Evolutionary conservation across 2,113 vertebrate genomes (phyloP), one percentile per base, ranked within the genome.

Genomic region (Monopterus albus): DNA sequence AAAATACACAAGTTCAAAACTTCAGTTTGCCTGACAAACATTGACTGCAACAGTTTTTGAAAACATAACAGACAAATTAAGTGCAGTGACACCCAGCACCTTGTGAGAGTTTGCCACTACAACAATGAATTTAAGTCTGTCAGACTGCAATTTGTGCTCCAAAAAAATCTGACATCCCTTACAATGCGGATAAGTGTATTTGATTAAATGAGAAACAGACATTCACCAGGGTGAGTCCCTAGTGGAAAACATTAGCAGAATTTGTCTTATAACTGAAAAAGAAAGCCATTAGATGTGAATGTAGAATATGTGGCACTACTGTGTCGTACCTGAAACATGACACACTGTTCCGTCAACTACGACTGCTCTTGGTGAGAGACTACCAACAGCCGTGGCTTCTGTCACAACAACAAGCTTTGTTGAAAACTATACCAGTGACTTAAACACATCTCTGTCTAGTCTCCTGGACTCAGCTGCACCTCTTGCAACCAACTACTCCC

Each of bases 51-150:
- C 36, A 31, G 8, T 52, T 59, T 9, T 43, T 57, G 2, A 43
- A 53, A 51, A 12, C 26, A 28, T 35, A 13, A 43, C 25, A 36
- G 36, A 17, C 52, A 56, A 63, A 52, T 57, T 42, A 57, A 55
- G 11, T 15, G 25, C 38, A 14, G 26, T 40, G 45, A 64, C 20
- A 42, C 9, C 4, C 46, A 17, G 8, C 36, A 53, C 49, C 51
- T 60, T 63, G 18, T 23, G 17, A 25, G 23, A 26, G 60, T 59
- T 47, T 45, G n/a, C n/a, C n/a, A n/a, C 51, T 31, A 18, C 28
- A 58, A 50, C 23, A 35, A 38, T 49, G 47, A 69, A 28, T 71
- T 20, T 1, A 69, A 4, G 17, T 49, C 25, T 60, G 47, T 47
- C 47, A 61, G 6, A 31, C 9, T 13, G n/a, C 31, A 29, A 29